Evolutionary conservation across 2,888 invertebrate genomes (phyloP), one percentile per base, ranked within the genome.

Genomic region (Cosmia pyralina): DNA sequence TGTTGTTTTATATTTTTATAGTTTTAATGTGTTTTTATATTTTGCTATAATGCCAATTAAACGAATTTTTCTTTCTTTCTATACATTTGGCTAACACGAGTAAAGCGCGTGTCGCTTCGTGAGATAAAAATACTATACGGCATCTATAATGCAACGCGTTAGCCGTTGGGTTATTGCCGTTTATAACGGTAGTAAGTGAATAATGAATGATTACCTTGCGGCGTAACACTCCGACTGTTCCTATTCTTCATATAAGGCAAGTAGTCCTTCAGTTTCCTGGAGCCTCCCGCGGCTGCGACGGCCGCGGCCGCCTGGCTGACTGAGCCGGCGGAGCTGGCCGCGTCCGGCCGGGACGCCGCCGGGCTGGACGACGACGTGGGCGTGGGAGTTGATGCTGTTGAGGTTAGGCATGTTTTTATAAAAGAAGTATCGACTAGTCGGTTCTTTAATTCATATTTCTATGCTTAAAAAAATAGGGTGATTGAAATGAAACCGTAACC

Each of bases 211-310:
- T 59, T 64, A 95, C 95, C 92, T 88, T 92, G 94, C 1, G 94
- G 93, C 0, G 92, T 88, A 38, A 77, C 81, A 22, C 80, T 89
- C 46, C 93, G 89, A 0, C 90, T 83, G 7, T 77, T 84, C 68
- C 95, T 90, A 44, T 89, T 94, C 88, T 98, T 97, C 97, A 98
- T 97, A 73, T 97, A 97, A 0, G 98, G 98, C 69, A 99, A 94
- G 92, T 98, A 99, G 93, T 99, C 99, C 90, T 98, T 98, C 52
- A 99, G 94, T 90, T 98, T 99, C 28, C 98, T 46, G 5, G 85
- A n/a, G 7, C 48, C 78, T 0, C 62, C 62, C 4, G n/a, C 50
- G 1, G 22, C 34, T 0, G 68, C 41, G 0, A 10, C 19, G 4
- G 7, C 13, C 4, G 28, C 52, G 15, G 41, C 69, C 2, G 70